A percentile compares a stretch with the other conserved stretches of the same genome.
These are phyloP conservation scores for Tupaia tana DNA, from an alignment of 2,113 vertebrate genomes.

Conservation along the genomic window DNA sequence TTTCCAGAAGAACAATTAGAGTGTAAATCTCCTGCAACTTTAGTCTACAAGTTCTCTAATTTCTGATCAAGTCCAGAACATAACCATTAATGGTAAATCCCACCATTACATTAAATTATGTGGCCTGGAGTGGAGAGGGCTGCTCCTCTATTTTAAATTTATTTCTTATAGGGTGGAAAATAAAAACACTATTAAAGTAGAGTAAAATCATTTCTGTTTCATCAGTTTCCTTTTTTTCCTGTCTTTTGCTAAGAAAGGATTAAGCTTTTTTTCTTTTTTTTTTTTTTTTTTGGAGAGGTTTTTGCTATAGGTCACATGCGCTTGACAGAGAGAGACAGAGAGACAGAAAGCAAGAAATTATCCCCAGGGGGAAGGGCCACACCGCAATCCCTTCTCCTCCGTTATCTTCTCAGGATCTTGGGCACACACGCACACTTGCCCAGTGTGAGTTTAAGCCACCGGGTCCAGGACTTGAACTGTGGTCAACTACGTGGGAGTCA, in stretches of 20 bases:
- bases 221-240: conserved; percentile 53
- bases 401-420: too few relatives aligned
- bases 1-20: not conserved
- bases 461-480: too few relatives aligned
- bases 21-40: not conserved
- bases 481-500: too few relatives aligned
- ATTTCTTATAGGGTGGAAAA: not conserved
- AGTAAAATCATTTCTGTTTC: conserved; percentile 48
- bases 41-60: not conserved
- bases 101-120: conserved; percentile 18
- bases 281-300: not conserved
- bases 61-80: conserved; percentile 9
- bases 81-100: conserved; percentile 63
- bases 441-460: too few relatives aligned
- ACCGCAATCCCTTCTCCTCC: too few relatives aligned
- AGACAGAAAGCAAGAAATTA: too few relatives aligned
- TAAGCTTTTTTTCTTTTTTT: not conserved
- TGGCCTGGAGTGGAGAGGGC: conserved; percentile 32
- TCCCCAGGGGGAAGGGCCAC: too few relatives aligned
- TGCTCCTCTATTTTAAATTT: conserved; percentile 46
- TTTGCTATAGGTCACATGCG: too few relatives aligned
- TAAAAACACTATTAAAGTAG: not conserved
- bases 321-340: too few relatives aligned
- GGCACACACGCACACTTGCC: too few relatives aligned
- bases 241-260: not conserved